Evolutionary conservation across 2,888 invertebrate species (phyloP), one percentile per base, ranked within the genome.

Genomic region (Merodon equestris): DNA sequence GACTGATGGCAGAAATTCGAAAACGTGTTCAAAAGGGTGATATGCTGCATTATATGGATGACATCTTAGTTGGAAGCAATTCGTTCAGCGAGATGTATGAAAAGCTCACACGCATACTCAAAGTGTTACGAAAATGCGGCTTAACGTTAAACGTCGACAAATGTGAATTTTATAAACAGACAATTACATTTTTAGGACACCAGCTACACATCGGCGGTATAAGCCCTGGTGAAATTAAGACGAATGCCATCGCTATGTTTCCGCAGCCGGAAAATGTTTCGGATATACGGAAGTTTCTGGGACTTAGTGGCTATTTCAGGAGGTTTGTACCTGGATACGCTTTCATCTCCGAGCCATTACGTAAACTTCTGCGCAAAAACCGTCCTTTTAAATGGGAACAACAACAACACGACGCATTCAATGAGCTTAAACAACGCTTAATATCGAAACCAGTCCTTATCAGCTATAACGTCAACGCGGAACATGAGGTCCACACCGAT

Each of bases 21-120:
- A 48, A n/a, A 27, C 15, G 27, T 1, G 9, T 48, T 0, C n/a
- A 9, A 19, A 13, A n/a, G n/a, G 19, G 13, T n/a, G n/a, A 19
- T 19, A 50, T 18, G 12, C 38, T 60, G 40, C 36, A 36, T 12
- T 60, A 60, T 10, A 40, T 45, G 48, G 48, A 60, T 19, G 60
- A 48, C 38, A 13, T 50, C 12, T 18, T 48, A 9, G 50, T 36
- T 40, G 44, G 18, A 7, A 19, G 9, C 10, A 48, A 18, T 18
- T n/a, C 40, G 9, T 40, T 40, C 40, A 34, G 1, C 5, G n/a
- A 12, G 3, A 0, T 27, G 13, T 14, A 27, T 13, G 14, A 34
- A 13, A 9, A 12, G 9, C 13, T 50, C 9, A 13, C 13, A 27
- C 13, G 9, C 1, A 13, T 50, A 13, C 13, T 50, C 1, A 4